Evolutionary conservation across 2,113 vertebrate genomes (phyloP), one percentile per base, ranked within the genome.

Genomic region (Chamaea fasciata): DNA sequence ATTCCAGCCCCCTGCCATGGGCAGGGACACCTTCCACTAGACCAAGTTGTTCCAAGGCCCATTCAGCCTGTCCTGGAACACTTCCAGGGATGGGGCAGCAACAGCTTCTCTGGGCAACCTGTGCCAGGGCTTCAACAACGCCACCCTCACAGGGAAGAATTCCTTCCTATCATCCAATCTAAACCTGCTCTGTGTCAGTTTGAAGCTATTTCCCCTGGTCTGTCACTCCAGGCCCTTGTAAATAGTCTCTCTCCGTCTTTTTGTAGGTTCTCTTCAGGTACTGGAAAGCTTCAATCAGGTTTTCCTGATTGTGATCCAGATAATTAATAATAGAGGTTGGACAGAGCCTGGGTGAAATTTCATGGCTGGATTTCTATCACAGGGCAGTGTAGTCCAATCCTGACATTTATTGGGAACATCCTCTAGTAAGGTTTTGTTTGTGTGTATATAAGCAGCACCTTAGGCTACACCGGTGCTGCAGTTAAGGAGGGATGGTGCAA

Each of bases 141-240:
- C 0, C 27, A 56, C 6, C 7, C 13, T 83, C 35, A 21, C 1
- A 56, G 41, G 18, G 22, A 42, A 63, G 0, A 42, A 23, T 70
- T 56, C 2, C 20, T 56, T 77, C 27, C 10, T 3, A 2, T 7
- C 3, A 20, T 28, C 8, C 37, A 4, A 2, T 56, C 15, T 63
- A 37, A 69, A 1, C 27, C 27, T 74, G 0, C 9, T 37, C 13
- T 68, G 5, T 70, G 35, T 33, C 15, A 42, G 18, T 50, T 0
- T 42, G 42, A 42, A 11, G 7, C 27, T 10, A 50, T 63, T 37
- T 7, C 12, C 2, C 8, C 33, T 13, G 20, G 37, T 6, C 15
- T 50, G 7, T 31, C 18, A 14, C 22, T 69, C 27, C 56, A 70
- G 18, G 15, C 49, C 31, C 10, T 70, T 42, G 15, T 15, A 1